Conservation (phyloP, 2,797 vertebrate genomes). For the Scleropages formosus region DNA sequence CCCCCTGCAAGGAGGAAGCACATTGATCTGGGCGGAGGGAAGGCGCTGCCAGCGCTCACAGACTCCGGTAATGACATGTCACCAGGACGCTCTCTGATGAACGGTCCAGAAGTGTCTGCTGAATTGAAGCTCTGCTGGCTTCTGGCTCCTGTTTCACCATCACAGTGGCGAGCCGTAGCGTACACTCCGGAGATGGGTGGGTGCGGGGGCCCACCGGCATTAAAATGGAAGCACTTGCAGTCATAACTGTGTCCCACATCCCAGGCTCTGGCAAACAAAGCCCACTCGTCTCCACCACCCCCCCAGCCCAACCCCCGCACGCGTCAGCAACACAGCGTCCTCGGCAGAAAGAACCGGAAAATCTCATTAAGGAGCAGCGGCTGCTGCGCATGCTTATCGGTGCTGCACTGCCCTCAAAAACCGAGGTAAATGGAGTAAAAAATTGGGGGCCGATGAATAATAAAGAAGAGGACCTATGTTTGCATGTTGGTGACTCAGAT, state of each 20-base stretch:
- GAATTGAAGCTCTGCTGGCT: no score
- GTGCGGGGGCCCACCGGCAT: neutral
- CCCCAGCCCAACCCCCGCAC: neutral
- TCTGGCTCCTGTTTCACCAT: neutral
- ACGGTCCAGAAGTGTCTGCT: neutral
- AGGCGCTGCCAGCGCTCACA: neutral
- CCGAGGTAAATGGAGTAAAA: conserved; percentile 37
- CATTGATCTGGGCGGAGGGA: neutral
- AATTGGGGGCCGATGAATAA: conserved; percentile 45
- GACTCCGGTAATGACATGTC: neutral
- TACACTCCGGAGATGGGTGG: neutral
- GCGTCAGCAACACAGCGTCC: conserved; percentile 1
- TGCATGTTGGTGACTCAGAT: conserved; percentile 38
- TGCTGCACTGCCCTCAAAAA: neutral
- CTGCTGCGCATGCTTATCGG: neutral
- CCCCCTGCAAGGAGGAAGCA: neutral
- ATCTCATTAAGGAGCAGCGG: conserved; percentile 18
- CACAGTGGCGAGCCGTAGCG: neutral
- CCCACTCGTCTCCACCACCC: neutral
- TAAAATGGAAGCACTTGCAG: neutral
- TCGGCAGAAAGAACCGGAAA: neutral
- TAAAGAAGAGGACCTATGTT: conserved; percentile 37
- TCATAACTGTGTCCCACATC: neutral
- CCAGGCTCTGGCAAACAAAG: neutral
- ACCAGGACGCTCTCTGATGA: neutral